phyloP scores from a whole-genome alignment of 2,888 invertebrate species.

The Apodemia mormo region DNA sequence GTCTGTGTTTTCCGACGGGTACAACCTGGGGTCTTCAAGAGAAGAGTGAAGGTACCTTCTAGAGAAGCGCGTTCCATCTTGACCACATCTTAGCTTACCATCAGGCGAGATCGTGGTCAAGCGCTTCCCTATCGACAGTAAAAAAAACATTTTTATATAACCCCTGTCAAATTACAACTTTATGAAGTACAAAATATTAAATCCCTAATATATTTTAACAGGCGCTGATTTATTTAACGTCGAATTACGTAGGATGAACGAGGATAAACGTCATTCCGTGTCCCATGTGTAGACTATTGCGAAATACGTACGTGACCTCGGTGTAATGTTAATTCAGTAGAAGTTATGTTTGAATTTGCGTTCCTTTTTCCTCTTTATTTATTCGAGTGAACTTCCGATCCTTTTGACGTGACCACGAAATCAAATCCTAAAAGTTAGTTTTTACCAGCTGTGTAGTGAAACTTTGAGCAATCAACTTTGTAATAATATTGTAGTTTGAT shows the following conservation, averaged over 20 bases:
- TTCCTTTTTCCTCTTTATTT: constrained; percentile 1
- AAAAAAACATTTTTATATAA: too few relatives aligned
- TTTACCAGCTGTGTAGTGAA: neutral
- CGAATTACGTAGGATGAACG: constrained; percentile 5
- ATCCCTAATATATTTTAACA: neutral
- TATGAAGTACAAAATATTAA: neutral
- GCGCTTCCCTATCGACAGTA: too few relatives aligned
- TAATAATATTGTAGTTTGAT: neutral
- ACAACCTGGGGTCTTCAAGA: too few relatives aligned
- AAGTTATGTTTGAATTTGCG: constrained; percentile 10
- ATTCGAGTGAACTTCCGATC: constrained; percentile 1
- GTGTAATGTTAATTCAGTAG: neutral
- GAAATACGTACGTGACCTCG: constrained; percentile 16
- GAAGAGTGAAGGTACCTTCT: too few relatives aligned
- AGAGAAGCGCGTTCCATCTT: too few relatives aligned
- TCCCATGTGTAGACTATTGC: constrained; percentile 19
- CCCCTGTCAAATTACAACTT: too few relatives aligned
- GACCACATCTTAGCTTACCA: too few relatives aligned
- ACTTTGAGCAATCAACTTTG: neutral
- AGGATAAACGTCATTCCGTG: neutral
- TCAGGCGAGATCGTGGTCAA: too few relatives aligned
- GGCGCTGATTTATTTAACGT: neutral
- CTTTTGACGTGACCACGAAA: neutral
- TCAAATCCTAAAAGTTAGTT: neutral
- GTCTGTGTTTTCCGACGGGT: too few relatives aligned